Conservation (phyloP, 2,113 vertebrate species). For the Chauna torquata region DNA sequence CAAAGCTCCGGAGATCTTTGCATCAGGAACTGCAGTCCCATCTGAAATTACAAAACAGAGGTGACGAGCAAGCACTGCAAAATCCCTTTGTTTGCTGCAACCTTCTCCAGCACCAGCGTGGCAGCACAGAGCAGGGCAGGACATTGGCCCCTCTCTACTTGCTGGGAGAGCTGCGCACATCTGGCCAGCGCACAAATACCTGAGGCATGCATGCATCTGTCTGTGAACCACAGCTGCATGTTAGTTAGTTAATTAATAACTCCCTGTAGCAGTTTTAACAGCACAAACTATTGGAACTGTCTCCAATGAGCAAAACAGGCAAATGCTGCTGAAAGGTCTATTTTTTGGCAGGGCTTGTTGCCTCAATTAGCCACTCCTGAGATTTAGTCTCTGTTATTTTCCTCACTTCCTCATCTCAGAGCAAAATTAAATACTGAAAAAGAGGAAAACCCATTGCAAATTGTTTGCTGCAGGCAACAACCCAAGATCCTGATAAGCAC, state of each 20-base stretch:
- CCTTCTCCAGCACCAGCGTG: not conserved
- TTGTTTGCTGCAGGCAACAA: not conserved
- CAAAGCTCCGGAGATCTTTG: not conserved
- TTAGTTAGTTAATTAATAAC: not conserved
- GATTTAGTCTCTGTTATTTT: not conserved
- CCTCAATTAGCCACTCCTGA: not conserved
- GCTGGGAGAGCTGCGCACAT: rapidly evolving
- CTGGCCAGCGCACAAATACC: not conserved
- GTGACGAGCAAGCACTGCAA: not conserved
- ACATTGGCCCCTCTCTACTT: not conserved
- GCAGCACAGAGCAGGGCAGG: not conserved
- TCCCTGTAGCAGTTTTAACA: not conserved
- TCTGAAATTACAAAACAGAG: not conserved
- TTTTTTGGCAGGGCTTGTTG: not conserved
- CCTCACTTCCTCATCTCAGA: not conserved
- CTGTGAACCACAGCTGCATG: not conserved
- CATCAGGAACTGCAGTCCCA: not conserved
- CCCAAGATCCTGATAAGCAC: not conserved
- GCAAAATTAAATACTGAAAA: not conserved
- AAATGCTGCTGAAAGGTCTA: not conserved
- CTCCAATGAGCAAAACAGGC: not conserved
- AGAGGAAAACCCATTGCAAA: not conserved
- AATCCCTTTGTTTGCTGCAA: not conserved
- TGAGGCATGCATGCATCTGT: rapidly evolving
- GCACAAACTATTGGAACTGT: not conserved